phyloP scores from a whole-genome alignment of 2,888 invertebrate genomes.

The Formica aserva region DNA sequence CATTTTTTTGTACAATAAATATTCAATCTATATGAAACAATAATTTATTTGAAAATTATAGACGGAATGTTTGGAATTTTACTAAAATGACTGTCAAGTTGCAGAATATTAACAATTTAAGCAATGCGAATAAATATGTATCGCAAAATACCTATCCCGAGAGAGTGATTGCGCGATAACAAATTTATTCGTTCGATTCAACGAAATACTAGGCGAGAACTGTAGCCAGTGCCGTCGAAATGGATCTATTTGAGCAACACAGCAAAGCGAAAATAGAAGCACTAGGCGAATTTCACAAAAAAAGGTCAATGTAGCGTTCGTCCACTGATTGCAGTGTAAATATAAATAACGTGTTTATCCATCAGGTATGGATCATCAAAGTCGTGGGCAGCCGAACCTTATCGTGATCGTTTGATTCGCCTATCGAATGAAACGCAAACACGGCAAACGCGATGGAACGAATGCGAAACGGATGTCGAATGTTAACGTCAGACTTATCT shows the following conservation, averaged over 20 bases:
- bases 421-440: not conserved
- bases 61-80: slow-evolving; percentile 49
- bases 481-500: slow-evolving; percentile 10
- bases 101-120: slow-evolving; percentile 51
- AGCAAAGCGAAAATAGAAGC: slow-evolving; percentile 1
- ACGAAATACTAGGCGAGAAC: not conserved
- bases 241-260: slow-evolving; percentile 2
- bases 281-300: not conserved
- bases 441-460: not conserved
- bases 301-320: not conserved
- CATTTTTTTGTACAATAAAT: slow-evolving; percentile 9
- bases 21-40: not conserved
- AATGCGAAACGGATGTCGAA: not conserved
- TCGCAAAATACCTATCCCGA: slow-evolving; percentile 18
- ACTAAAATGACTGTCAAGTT: slow-evolving; percentile 40
- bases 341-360: slow-evolving; percentile 31
- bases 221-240: not conserved
- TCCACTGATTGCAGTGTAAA: slow-evolving; percentile 29
- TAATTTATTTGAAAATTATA: slow-evolving; percentile 13
- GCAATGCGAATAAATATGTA: slow-evolving; percentile 48
- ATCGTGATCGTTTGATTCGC: slow-evolving; percentile 18
- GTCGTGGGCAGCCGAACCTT: not conserved
- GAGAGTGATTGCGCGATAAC: slow-evolving; percentile 37
- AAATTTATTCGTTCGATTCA: slow-evolving; percentile 50
- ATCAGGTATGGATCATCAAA: slow-evolving; percentile 7